These are phyloP conservation scores for Cliona cf. orientalis DNA, from an alignment of 37 sponge, comb jelly and placozoan species.

Conservation along the genomic window DNA sequence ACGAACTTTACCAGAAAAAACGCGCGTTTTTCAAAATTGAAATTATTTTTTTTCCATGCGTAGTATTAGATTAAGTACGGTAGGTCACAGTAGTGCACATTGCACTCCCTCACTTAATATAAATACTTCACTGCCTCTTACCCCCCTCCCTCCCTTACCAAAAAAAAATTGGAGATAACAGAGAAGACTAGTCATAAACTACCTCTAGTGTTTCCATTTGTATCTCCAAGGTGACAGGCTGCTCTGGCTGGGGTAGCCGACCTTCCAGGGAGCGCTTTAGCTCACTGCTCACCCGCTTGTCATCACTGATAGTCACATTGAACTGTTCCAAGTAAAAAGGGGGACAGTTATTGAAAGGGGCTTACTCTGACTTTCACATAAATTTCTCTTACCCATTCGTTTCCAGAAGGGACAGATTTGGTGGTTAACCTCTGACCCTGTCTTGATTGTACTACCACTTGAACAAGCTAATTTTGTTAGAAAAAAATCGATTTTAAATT, in stretches of 20 bases:
- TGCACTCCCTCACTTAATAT: too few relatives aligned
- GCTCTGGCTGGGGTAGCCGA: constrained; percentile 38
- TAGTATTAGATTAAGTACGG: too few relatives aligned
- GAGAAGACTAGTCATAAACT: too few relatives aligned
- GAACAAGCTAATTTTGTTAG: constrained; percentile 44
- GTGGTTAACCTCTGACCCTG: constrained; percentile 67
- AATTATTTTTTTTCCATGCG: too few relatives aligned
- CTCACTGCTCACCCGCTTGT: constrained; percentile 53
- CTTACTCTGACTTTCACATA: neutral
- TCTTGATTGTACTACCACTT: constrained; percentile 77
- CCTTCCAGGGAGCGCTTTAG: constrained; percentile 61
- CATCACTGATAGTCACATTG: constrained; percentile 67
- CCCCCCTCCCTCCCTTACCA: too few relatives aligned
- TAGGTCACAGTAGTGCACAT: too few relatives aligned
- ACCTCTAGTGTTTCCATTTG: constrained; percentile 75
- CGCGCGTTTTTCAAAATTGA: too few relatives aligned
- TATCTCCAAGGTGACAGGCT: constrained; percentile 75
- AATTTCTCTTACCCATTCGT: constrained; percentile 78
- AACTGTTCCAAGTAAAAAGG: constrained; percentile 39
- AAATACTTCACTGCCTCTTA: too few relatives aligned
- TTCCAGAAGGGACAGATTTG: constrained; percentile 45
- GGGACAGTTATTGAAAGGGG: neutral
- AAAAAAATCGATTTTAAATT: too few relatives aligned
- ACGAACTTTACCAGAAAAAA: too few relatives aligned
- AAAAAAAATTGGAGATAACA: too few relatives aligned